Percentiles rank a stretch among this genome's conserved stretches.
phyloP scores from a whole-genome alignment of 1,140 invertebrate species.

The Zaprionus nigranus region DNA sequence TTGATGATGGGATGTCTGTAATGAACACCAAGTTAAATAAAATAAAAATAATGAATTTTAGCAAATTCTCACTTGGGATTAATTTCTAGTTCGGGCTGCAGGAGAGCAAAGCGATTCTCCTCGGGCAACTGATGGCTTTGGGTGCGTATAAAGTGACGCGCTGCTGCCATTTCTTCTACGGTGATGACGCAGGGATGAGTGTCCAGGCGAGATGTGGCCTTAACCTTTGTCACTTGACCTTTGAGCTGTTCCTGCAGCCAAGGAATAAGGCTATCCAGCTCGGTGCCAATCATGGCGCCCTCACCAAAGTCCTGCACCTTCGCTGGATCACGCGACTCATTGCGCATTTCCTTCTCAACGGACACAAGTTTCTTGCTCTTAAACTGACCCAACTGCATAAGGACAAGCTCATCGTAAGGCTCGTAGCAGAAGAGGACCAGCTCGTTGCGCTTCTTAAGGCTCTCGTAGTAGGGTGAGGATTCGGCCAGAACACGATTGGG shows the following conservation, averaged over 20 bases:
- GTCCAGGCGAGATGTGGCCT: constrained; percentile 92
- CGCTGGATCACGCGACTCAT: constrained; percentile 86
- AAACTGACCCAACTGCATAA: constrained; percentile 95
- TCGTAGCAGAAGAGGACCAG: constrained; percentile 98
- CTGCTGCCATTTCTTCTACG: constrained; percentile 97
- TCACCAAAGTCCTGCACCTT: constrained; percentile 86
- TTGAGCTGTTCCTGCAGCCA: constrained; percentile 92
- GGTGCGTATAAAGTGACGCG: constrained; percentile 96
- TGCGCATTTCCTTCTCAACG: constrained; percentile 97
- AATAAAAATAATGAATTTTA: neutral
- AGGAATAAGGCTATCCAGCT: constrained; percentile 90
- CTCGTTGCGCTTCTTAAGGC: constrained; percentile 92
- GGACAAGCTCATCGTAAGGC: constrained; percentile 97
- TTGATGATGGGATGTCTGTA: constrained; percentile 95
- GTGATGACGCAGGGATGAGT: constrained; percentile 97
- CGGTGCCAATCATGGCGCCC: constrained; percentile 88
- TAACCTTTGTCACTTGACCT: constrained; percentile 92
- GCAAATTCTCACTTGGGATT: constrained; percentile 91
- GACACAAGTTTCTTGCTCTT: constrained; percentile 92
- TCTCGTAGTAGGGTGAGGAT: constrained; percentile 97
- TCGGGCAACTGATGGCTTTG: constrained; percentile 93
- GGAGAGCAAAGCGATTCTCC: constrained; percentile 92
- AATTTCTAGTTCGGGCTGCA: constrained; percentile 96
- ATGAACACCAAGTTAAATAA: neutral
- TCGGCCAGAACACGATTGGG: constrained; percentile 96